phyloP scores from a whole-genome alignment of 1,140 invertebrate species.

The Drosophila pandora region DNA sequence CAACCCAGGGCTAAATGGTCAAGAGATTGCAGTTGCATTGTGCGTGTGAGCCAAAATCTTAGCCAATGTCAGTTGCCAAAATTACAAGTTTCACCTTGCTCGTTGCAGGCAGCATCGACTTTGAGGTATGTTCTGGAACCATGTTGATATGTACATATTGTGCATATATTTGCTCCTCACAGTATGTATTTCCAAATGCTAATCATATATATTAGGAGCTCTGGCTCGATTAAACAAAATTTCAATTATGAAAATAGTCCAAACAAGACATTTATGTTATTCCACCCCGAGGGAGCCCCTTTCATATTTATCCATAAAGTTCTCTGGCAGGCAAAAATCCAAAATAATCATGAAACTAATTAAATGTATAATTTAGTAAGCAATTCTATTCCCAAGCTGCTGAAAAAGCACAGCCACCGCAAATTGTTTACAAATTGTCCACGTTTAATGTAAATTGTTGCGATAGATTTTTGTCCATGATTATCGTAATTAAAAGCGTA shows the following conservation, averaged over 20 bases:
- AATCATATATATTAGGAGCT: conserved; percentile 21
- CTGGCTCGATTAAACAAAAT: conserved; percentile 46
- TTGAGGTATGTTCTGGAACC: conserved; percentile 36
- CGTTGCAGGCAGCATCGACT: conserved; percentile 1
- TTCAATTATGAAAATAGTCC: conserved; percentile 71
- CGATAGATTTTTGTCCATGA: conserved; percentile 29
- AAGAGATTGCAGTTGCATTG: conserved; percentile 17
- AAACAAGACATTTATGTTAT: conserved; percentile 38
- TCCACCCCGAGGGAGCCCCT: conserved; percentile 16
- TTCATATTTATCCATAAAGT: conserved; percentile 10
- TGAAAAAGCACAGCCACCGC: conserved; percentile 19
- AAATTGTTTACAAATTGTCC: conserved; percentile 72
- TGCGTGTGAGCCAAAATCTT: conserved; percentile 17
- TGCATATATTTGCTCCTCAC: background rate
- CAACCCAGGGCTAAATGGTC: conserved; percentile 59
- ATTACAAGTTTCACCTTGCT: conserved; percentile 39
- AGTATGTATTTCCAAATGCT: conserved; percentile 24
- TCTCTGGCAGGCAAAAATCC: conserved; percentile 15
- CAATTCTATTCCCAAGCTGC: conserved; percentile 20
- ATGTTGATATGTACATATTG: conserved; percentile 6
- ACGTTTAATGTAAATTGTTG: conserved; percentile 58
- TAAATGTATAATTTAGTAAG: conserved; percentile 47
- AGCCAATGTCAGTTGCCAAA: conserved; percentile 43
- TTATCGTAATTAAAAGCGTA: conserved; percentile 35
- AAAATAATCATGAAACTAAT: conserved; percentile 20